Evolutionary conservation across 2,888 invertebrate species (phyloP).

Genomic region (Chaetogeoica ovagalla): DNA sequence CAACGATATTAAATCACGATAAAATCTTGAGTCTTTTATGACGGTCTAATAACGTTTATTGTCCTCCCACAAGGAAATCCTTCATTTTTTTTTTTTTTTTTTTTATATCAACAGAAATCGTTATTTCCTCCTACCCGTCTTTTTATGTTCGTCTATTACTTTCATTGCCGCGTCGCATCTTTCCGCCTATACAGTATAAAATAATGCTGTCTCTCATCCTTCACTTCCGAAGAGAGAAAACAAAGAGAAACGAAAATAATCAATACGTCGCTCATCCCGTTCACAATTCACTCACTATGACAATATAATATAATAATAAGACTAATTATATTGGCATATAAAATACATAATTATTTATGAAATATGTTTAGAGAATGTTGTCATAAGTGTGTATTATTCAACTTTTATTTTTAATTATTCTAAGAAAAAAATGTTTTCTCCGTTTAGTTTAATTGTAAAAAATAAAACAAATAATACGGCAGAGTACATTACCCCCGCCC

Average conservation of each 20-base stretch:
- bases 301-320: not conserved
- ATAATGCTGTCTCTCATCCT: not conserved
- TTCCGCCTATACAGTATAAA: not conserved
- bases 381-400: too few species aligned
- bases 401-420: too few species aligned
- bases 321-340: too few species aligned
- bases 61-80: constrained; percentile 24
- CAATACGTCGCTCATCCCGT: constrained; percentile 29
- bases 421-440: too few species aligned
- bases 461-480: too few species aligned
- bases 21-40: constrained; percentile 50
- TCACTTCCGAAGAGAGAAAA: constrained; percentile 17
- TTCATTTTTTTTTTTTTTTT: too few species aligned
- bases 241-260: constrained; percentile 46
- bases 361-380: too few species aligned
- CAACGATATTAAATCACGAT: constrained; percentile 49
- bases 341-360: too few species aligned
- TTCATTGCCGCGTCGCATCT: not conserved
- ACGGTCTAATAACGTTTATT: constrained; percentile 49
- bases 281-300: not conserved
- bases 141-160: constrained; percentile 14
- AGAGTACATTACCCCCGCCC: too few species aligned
- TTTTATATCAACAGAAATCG: constrained; percentile 46
- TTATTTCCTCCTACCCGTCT: constrained; percentile 15
- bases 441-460: too few species aligned